A percentile compares a stretch with the other conserved stretches of the same genome.
phyloP scores from a whole-genome alignment of 2,113 vertebrate genomes.

The Otus sunia region DNA sequence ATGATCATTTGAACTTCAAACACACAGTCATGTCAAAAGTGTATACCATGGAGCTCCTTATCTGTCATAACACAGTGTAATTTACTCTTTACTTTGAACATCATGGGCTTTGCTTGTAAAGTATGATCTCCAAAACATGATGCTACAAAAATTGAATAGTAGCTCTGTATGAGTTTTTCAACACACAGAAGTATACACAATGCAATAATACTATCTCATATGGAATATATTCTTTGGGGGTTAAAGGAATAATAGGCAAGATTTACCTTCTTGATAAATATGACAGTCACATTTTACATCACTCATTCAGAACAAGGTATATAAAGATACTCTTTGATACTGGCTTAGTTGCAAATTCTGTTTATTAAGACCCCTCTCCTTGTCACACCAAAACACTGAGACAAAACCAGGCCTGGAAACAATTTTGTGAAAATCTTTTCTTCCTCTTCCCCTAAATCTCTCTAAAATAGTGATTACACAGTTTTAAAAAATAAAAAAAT shows the following conservation, averaged over 20 bases:
- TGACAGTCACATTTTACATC: background rate
- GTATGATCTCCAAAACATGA: background rate
- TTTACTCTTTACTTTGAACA: background rate
- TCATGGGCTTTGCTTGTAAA: background rate
- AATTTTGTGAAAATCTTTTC: background rate
- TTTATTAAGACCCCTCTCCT: background rate
- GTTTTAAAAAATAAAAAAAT: background rate
- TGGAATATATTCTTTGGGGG: background rate
- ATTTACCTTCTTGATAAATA: background rate
- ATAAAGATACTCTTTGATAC: background rate
- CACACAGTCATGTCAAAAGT: background rate
- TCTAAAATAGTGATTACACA: background rate
- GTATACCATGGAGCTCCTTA: background rate
- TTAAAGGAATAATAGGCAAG: background rate
- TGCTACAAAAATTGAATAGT: background rate
- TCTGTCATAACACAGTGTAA: background rate
- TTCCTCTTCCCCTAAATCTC: background rate
- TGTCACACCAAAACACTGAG: background rate
- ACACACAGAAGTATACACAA: background rate
- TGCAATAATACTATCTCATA: background rate
- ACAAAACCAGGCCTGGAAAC: background rate
- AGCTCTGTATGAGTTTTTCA: background rate
- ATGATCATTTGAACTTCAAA: background rate
- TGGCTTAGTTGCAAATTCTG: background rate
- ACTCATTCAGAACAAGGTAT: background rate